A percentile compares a stretch with the other conserved stretches of the same genome.
Evolutionary conservation across 2,797 vertebrate species (phyloP).

Genomic region (Parauchenoglanis ngamensis): DNA sequence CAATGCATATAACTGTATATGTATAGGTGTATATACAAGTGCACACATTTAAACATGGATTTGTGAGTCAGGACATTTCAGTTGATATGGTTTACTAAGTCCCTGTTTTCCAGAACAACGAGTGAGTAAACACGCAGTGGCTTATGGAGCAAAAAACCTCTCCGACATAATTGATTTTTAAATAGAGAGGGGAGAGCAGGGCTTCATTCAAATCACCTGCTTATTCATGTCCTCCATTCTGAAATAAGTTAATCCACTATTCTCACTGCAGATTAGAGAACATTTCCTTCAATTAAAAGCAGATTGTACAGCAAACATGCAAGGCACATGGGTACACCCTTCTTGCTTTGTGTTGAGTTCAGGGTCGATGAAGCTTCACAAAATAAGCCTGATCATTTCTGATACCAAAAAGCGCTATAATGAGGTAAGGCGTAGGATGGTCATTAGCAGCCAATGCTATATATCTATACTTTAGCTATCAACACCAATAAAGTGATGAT

Average conservation of each 20-base stretch:
- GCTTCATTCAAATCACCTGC: conserved; percentile 71
- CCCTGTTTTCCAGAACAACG: conserved; percentile 44
- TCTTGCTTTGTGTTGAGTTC: neutral
- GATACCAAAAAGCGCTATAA: neutral
- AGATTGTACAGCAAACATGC: conserved; percentile 47
- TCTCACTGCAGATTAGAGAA: conserved; percentile 62
- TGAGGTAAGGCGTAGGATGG: too few relatives aligned
- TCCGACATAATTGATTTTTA: conserved; percentile 71
- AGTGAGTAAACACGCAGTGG: conserved; percentile 45
- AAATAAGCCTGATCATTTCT: conserved; percentile 13
- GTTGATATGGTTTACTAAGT: conserved; percentile 17
- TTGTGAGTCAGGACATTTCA: conserved; percentile 30
- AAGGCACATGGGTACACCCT: conserved; percentile 13
- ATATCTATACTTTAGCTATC: neutral
- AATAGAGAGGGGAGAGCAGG: conserved; percentile 69
- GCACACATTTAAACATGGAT: neutral
- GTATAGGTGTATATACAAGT: too few relatives aligned
- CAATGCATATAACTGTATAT: too few relatives aligned
- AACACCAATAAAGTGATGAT: neutral
- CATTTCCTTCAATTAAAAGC: conserved; percentile 59
- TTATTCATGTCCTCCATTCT: conserved; percentile 64
- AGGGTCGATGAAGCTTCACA: conserved; percentile 22
- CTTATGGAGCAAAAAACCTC: conserved; percentile 59
- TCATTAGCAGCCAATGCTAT: neutral
- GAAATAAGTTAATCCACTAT: conserved; percentile 65